These are phyloP conservation scores for Drosophila pegasa DNA, from an alignment of 2,888 invertebrate species.

Conservation along the genomic window DNA sequence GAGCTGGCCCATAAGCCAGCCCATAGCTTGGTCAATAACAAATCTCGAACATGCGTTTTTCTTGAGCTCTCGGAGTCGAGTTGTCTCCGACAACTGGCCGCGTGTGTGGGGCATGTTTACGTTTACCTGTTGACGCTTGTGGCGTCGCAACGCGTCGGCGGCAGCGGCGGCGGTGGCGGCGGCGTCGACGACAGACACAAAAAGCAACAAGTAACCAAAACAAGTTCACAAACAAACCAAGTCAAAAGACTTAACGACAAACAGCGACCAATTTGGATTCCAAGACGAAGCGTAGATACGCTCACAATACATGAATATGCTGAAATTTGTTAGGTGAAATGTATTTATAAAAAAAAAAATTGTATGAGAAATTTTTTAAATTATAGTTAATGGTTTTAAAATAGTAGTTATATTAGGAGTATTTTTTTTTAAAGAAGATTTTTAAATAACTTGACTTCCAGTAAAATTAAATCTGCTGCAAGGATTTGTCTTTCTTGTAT, in stretches of 20 bases:
- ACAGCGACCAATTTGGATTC: neutral
- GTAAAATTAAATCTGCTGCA: neutral
- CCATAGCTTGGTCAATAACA: conserved; percentile 67
- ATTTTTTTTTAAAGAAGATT: neutral
- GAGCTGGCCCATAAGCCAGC: conserved; percentile 29
- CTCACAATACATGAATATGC: neutral
- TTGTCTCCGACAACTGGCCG: conserved; percentile 40
- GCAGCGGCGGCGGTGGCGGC: conserved; percentile 15
- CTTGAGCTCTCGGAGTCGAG: conserved; percentile 34
- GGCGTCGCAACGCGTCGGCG: conserved; percentile 49
- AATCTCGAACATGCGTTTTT: conserved; percentile 61
- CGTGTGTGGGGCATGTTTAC: conserved; percentile 56
- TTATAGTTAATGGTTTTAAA: neutral
- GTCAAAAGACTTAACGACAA: conserved; percentile 29
- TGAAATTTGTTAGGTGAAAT: neutral
- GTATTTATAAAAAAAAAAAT: neutral
- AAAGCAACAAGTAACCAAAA: conserved; percentile 68
- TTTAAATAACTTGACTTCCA: too few species aligned
- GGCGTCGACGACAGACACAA: conserved; percentile 34
- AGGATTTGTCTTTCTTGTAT: neutral
- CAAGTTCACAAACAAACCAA: conserved; percentile 68
- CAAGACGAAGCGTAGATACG: conserved; percentile 1
- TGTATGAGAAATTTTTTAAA: neutral
- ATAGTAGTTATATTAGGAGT: neutral
- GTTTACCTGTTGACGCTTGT: conserved; percentile 72